phyloP scores from a whole-genome alignment of 2,113 vertebrate species.

The Raja brachyura region DNA sequence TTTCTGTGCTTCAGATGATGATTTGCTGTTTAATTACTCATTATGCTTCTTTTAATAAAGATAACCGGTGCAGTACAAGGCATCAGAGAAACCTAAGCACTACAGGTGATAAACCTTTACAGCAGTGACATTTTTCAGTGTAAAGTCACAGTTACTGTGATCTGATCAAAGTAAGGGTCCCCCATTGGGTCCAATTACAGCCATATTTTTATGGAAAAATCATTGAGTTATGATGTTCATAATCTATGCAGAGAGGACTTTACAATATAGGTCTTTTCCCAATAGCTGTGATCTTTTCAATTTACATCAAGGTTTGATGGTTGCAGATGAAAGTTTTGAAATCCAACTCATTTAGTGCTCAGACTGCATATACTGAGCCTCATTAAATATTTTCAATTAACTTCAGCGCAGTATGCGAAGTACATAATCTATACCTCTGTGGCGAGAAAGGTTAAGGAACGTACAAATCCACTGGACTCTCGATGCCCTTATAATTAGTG shows the following conservation, averaged over 20 bases:
- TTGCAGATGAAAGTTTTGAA: constrained; percentile 74
- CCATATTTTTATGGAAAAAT: constrained; percentile 76
- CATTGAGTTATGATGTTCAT: constrained; percentile 88
- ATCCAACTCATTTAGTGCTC: constrained; percentile 66
- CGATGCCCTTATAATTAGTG: constrained; percentile 26
- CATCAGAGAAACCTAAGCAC: constrained; percentile 88
- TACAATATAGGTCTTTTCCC: constrained; percentile 82
- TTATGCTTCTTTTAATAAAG: constrained; percentile 77
- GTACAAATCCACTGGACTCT: constrained; percentile 30
- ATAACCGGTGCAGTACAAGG: constrained; percentile 82
- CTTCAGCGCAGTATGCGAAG: constrained; percentile 55
- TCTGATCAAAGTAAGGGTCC: constrained; percentile 92
- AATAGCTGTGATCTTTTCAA: constrained; percentile 91
- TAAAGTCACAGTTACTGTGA: constrained; percentile 94
- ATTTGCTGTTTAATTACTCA: constrained; percentile 81
- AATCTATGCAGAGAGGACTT: constrained; percentile 92
- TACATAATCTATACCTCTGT: constrained; percentile 33
- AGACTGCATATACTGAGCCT: constrained; percentile 69
- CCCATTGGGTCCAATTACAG: constrained; percentile 99
- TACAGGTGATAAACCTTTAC: constrained; percentile 98
- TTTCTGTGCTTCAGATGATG: constrained; percentile 46
- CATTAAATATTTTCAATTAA: constrained; percentile 63
- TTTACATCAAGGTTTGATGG: constrained; percentile 81
- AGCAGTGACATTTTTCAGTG: constrained; percentile 98
- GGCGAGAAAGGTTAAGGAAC: constrained; percentile 33